phyloP scores from a whole-genome alignment of 2,113 vertebrate genomes.

The Geococcyx californianus region DNA sequence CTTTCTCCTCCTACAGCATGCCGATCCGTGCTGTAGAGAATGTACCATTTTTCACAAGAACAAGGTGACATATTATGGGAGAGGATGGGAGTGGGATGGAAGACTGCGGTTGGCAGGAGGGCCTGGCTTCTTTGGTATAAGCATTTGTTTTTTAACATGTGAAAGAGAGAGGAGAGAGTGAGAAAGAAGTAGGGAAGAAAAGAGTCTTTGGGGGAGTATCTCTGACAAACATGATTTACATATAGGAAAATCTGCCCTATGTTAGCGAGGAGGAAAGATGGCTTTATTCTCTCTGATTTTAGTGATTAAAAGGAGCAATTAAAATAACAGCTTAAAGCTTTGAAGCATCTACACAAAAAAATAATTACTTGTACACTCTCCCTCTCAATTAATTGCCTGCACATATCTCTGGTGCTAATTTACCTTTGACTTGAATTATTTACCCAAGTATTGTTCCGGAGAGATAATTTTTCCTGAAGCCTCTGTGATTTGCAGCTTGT shows the following conservation, averaged over 20 bases:
- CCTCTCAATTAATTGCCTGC: background rate
- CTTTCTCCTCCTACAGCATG: constrained; percentile 1
- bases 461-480: background rate
- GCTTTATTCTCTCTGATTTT: background rate
- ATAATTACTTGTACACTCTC: background rate
- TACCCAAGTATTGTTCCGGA: background rate
- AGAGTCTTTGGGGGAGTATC: constrained; percentile 1
- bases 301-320: background rate
- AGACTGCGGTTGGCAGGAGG: constrained; percentile 5
- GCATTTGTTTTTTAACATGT: background rate
- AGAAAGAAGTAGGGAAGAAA: background rate
- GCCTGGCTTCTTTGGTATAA: background rate
- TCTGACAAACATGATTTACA: constrained; percentile 2
- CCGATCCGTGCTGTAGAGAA: background rate
- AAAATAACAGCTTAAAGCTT: background rate
- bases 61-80: constrained; percentile 18
- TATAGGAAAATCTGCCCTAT: background rate
- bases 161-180: background rate
- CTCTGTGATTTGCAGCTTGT: background rate
- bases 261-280: background rate
- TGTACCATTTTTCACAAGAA: constrained; percentile 29
- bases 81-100: constrained; percentile 34
- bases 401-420: background rate
- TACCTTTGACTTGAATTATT: background rate
- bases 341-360: background rate